Conservation (phyloP, 2,888 invertebrate genomes). For the Epiblema foenella region DNA sequence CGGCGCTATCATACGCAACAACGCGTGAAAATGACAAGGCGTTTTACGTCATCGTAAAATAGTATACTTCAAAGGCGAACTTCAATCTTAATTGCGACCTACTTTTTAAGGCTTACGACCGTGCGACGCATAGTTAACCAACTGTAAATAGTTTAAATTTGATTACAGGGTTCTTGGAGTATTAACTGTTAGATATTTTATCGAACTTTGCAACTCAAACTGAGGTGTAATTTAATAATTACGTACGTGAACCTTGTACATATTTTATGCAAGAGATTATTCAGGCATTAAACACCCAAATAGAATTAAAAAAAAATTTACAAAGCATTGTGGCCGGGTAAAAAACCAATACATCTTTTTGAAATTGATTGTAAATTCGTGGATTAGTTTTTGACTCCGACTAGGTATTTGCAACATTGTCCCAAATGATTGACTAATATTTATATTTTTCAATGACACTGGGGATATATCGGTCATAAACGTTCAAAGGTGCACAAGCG, state of each 20-base stretch:
- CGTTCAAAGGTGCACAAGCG: background rate
- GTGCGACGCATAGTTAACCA: constrained; percentile 32
- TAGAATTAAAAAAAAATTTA: no score
- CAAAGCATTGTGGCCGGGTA: no score
- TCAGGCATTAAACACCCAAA: no score
- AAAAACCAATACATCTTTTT: no score
- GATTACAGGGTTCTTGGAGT: constrained; percentile 16
- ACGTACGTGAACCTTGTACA: no score
- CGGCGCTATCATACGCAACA: constrained; percentile 47
- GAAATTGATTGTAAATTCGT: no score
- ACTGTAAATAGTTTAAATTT: constrained; percentile 31
- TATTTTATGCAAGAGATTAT: no score
- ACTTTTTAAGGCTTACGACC: constrained; percentile 30
- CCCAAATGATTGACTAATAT: background rate
- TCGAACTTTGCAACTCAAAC: constrained; percentile 4
- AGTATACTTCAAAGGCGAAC: constrained; percentile 54
- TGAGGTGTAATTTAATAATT: background rate
- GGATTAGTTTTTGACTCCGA: no score
- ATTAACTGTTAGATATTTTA: background rate
- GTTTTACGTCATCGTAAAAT: constrained; percentile 61
- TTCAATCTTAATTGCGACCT: constrained; percentile 49
- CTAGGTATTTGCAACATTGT: no score
- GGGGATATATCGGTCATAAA: background rate
- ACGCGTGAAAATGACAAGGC: constrained; percentile 63
- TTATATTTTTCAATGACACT: no score